Conservation (phyloP, 2,888 invertebrate species). For the Trissoscelio sp. region DNA sequence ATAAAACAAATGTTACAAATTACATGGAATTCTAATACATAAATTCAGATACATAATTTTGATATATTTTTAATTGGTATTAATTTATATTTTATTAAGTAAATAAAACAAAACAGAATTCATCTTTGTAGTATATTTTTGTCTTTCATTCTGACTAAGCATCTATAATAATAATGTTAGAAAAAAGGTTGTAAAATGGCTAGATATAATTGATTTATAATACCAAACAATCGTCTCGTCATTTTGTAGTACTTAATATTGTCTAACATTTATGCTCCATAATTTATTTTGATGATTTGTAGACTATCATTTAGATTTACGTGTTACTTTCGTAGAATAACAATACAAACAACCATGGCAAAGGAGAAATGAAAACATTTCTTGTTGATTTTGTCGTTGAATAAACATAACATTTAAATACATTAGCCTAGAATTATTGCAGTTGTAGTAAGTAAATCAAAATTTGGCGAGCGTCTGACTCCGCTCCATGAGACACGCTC, state of each 20-base stretch:
- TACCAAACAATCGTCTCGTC: constrained; percentile 21
- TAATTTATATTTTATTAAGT: no score
- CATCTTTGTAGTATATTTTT: no score
- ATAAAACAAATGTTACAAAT: constrained; percentile 5
- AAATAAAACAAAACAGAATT: no score
- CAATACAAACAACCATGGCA: constrained; percentile 62
- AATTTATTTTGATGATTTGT: constrained; percentile 64
- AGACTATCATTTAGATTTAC: constrained; percentile 55
- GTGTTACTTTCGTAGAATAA: constrained; percentile 67
- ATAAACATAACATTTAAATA: constrained; percentile 69
- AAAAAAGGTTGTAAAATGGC: no score
- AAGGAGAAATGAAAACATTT: constrained; percentile 66
- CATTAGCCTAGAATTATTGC: constrained; percentile 70
- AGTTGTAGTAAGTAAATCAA: constrained; percentile 70
- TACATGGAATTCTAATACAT: not conserved
- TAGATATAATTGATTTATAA: constrained; percentile 11
- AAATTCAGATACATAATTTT: no score
- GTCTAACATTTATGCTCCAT: constrained; percentile 35
- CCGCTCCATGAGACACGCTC: constrained; percentile 33
- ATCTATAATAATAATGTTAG: no score
- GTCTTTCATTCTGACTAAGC: no score
- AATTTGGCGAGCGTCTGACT: constrained; percentile 67
- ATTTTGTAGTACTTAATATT: constrained; percentile 42
- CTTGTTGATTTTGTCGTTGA: constrained; percentile 69
- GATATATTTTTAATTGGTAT: no score